Evolutionary conservation across 2,797 vertebrate species (phyloP).

Genomic region (Botia almorhae): DNA sequence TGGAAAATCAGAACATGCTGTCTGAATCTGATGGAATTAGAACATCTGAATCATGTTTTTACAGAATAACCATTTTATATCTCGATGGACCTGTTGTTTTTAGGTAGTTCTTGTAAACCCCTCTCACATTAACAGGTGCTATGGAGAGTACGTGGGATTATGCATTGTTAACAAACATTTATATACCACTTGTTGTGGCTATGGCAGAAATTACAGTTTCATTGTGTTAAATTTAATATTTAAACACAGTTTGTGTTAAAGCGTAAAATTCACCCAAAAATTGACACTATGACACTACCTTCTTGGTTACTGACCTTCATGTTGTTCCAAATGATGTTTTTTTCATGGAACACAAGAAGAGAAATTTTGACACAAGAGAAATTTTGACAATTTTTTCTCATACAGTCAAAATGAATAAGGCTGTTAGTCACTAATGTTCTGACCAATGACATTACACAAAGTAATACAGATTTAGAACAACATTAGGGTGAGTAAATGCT

Average conservation of each 20-base stretch:
- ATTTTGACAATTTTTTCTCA: background rate
- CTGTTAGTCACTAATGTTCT: background rate
- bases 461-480: background rate
- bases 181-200: background rate
- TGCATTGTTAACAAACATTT: background rate
- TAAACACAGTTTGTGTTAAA: background rate
- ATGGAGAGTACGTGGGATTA: constrained; percentile 1
- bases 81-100: background rate
- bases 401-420: background rate
- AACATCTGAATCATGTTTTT: constrained; percentile 4
- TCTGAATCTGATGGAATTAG: background rate
- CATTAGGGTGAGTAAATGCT: background rate
- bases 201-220: background rate
- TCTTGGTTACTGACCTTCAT: background rate
- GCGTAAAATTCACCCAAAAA: background rate
- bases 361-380: background rate
- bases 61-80: constrained; percentile 13
- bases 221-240: constrained; percentile 7
- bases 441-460: background rate
- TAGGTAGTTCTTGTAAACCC: background rate
- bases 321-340: background rate
- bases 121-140: background rate
- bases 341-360: background rate
- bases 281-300: background rate
- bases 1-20: background rate